phyloP scores from a whole-genome alignment of 1,140 invertebrate species.

The Pseudomyrmex pallidus region DNA sequence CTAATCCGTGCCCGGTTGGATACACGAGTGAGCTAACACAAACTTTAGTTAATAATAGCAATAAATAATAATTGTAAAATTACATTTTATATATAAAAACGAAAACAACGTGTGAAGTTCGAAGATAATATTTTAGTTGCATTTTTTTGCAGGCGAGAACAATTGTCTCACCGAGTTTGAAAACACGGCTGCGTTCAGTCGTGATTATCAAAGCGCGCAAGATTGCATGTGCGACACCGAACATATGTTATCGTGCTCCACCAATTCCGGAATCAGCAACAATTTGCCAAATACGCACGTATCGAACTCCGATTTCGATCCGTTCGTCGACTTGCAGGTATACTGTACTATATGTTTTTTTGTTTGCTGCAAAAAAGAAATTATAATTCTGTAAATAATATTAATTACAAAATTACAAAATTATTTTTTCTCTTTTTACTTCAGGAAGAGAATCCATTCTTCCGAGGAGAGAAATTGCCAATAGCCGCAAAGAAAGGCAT shows the following conservation, averaged over 20 bases:
- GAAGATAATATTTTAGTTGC: not conserved
- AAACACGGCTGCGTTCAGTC: constrained; percentile 97
- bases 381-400: not conserved
- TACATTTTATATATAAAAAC: not conserved
- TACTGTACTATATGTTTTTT: constrained; percentile 2
- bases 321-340: constrained; percentile 86
- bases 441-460: constrained; percentile 91
- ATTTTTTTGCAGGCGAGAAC: constrained; percentile 87
- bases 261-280: constrained; percentile 77
- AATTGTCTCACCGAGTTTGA: constrained; percentile 97
- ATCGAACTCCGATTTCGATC: constrained; percentile 84
- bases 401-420: not conserved
- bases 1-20: constrained; percentile 98
- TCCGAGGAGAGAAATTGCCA: constrained; percentile 92
- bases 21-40: constrained; percentile 87
- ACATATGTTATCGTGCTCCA: constrained; percentile 98
- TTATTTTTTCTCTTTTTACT: no score
- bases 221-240: constrained; percentile 99
- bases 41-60: no score
- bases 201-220: constrained; percentile 96
- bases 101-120: not conserved
- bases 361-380: not conserved
- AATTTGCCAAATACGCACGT: constrained; percentile 80
- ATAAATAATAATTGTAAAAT: no score
- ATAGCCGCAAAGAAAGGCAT: constrained; percentile 95